Evolutionary conservation across 2,113 vertebrate genomes (phyloP).

Genomic region (Trachemys scripta): DNA sequence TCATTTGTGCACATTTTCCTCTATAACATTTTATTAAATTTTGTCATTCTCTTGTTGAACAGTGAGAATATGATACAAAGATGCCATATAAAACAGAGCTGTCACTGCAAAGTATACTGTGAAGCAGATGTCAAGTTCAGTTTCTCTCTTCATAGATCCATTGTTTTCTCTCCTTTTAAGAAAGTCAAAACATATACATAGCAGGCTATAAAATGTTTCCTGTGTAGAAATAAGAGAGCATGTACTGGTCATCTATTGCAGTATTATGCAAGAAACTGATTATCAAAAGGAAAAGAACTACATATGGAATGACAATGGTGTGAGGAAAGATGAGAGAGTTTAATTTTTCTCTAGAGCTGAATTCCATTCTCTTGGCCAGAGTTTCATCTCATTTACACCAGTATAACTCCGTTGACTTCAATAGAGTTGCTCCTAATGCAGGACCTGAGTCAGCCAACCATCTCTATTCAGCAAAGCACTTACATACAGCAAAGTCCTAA

Average conservation of each 20-base stretch:
- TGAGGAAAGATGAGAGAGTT: neutral
- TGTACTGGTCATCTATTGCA: neutral
- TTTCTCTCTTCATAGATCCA: neutral
- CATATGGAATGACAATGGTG: neutral
- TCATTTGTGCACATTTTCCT: conserved; percentile 9
- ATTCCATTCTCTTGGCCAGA: neutral
- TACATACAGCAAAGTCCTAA: neutral
- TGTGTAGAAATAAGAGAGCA: fast-evolving
- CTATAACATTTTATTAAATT: conserved; percentile 1
- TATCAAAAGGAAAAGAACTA: neutral
- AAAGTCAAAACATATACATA: neutral
- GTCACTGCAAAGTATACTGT: neutral
- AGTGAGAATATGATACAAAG: neutral
- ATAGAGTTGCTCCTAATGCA: neutral
- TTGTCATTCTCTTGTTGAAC: neutral
- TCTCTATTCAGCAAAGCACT: neutral
- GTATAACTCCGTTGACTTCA: neutral
- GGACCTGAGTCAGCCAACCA: neutral
- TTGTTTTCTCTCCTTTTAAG: neutral
- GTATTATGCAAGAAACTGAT: neutral
- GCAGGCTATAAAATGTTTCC: neutral
- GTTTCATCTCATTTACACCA: neutral
- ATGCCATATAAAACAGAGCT: neutral
- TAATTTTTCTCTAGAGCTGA: neutral
- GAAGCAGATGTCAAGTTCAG: neutral